Base-by-base conservation (phyloP, 1,140 invertebrate species). In the Drosophila leontia region DNA sequence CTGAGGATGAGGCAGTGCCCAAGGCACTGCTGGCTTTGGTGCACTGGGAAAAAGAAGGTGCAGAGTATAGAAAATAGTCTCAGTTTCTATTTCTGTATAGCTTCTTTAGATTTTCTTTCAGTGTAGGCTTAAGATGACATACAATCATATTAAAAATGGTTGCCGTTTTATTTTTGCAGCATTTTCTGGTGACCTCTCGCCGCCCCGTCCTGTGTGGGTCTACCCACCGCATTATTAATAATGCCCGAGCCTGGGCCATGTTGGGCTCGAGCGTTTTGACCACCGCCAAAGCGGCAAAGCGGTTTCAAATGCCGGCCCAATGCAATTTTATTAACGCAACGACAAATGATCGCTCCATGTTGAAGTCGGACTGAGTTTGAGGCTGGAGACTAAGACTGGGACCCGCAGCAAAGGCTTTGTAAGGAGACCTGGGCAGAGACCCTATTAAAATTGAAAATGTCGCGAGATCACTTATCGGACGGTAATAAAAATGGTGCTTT, bases 381-480 rank as follows among this genome's bases (percentile, higher is more conserved):
- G 34, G 9, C 34, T 35, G 11, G 32, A 42, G 34, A 58, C 32
- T 35, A 42, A 48, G 55, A 34, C 23, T 9, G 53, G 67, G 60
- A 37, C n/a, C 37, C 44, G 65, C 42, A 58, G 74, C 37, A 69
- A 53, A 45, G 45, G 57, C 42, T 71, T 41, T 55, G 56, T 61
- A 60, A 45, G 57, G 50, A 63, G 74, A 61, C 65, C 65, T 82
- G 83, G 75, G 35, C 56, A 56, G 67, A 85, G 77, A 91, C 79
- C 83, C 83, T 91, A 91, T 91, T 91, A 91, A 91, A 91, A 91
- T 87, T 91, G 87, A 84, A 91, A 88, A 91, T 91, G 88, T 87
- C 80, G 88, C 83, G 87, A 91, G 87, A 91, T 91, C 83, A 91
- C 78, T 84, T 91, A 91, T 91, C 87, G 83, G 87, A 84, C 72